Conservation (phyloP, 2,797 vertebrate genomes). For the Crax fasciolata region DNA sequence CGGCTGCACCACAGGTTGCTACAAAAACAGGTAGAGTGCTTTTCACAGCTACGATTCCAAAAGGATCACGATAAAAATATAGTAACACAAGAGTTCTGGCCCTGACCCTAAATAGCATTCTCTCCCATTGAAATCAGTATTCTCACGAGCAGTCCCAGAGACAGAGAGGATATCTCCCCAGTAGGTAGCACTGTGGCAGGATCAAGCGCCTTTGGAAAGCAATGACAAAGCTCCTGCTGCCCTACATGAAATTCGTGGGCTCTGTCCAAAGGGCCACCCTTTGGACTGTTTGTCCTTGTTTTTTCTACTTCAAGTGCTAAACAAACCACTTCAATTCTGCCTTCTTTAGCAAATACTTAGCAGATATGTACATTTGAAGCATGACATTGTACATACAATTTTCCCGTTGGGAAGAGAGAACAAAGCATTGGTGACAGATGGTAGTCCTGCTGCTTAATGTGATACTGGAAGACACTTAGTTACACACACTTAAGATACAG, state of each 20-base stretch:
- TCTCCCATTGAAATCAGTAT: background rate
- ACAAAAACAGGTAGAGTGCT: slow-evolving; percentile 38
- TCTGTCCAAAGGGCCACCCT: background rate
- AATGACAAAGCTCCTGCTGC: background rate
- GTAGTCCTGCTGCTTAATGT: background rate
- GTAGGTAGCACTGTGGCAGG: background rate
- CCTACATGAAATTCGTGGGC: rapidly evolving
- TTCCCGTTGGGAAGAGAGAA: background rate
- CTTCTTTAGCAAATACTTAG: background rate
- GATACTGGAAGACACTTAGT: background rate
- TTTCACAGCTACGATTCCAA: slow-evolving; percentile 39
- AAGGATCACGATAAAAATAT: background rate
- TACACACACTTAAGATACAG: background rate
- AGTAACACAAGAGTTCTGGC: background rate
- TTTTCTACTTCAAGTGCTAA: background rate
- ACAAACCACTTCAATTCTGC: background rate
- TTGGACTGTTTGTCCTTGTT: background rate
- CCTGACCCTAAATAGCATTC: background rate
- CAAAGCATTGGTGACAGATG: slow-evolving; percentile 42
- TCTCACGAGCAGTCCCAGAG: background rate
- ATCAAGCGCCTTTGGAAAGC: background rate
- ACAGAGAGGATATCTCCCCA: background rate
- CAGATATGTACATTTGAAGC: background rate
- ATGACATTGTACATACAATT: background rate
- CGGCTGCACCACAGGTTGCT: slow-evolving; percentile 41